Conservation (phyloP, 2,113 vertebrate species). For the Datnioides undecimradiatus region DNA sequence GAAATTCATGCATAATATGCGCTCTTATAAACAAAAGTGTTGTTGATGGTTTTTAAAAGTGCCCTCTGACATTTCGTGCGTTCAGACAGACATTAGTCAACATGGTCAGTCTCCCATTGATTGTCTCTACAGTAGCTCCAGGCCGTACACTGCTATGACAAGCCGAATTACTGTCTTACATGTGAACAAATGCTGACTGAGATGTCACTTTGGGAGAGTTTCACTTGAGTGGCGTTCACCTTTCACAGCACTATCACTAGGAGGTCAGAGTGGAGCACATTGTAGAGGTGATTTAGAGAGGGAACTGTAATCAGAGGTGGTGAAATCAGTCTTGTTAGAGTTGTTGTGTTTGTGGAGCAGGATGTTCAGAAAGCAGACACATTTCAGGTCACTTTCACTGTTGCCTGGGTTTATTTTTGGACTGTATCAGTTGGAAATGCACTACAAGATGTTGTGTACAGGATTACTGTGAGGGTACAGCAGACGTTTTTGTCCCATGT, state of each 20-base stretch:
- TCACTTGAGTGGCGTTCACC: background rate
- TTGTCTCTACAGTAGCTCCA: background rate
- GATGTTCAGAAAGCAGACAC: constrained; percentile 19
- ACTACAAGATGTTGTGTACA: background rate
- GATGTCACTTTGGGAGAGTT: constrained; percentile 10
- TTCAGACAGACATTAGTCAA: background rate
- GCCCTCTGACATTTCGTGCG: background rate
- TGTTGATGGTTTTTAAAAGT: background rate
- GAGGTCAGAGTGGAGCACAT: background rate
- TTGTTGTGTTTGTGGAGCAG: constrained; percentile 16
- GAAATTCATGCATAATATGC: background rate
- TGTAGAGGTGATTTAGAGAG: background rate
- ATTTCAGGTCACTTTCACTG: constrained; percentile 42
- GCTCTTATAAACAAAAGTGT: background rate
- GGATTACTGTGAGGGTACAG: background rate
- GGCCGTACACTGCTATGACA: constrained; percentile 1
- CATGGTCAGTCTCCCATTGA: background rate
- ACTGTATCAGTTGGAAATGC: background rate
- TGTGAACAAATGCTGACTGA: constrained; percentile 17
- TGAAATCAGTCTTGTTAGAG: background rate
- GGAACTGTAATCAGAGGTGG: background rate
- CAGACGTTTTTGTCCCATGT: background rate
- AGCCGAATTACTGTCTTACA: background rate
- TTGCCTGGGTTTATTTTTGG: constrained; percentile 44
- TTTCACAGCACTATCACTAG: background rate